Conservation (phyloP, 2,113 vertebrate species). For the Hiodon tergisus region DNA sequence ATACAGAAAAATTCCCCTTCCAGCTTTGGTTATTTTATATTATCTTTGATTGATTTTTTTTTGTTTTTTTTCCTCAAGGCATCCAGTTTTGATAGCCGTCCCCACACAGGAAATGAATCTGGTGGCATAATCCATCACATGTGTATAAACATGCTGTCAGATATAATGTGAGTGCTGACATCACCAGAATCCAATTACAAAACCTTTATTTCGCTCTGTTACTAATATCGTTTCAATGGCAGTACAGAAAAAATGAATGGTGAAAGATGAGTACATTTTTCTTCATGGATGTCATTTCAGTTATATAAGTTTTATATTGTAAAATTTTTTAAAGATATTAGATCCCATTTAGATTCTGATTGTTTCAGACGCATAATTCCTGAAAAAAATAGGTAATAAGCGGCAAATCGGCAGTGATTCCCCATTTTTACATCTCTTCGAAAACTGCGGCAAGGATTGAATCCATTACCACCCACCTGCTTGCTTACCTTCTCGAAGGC, state of each 20-base stretch:
- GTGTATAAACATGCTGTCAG: slow-evolving; percentile 28
- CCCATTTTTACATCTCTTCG: slow-evolving; percentile 11
- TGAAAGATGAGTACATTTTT: slow-evolving; percentile 16
- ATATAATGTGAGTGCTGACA: slow-evolving; percentile 31
- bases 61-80: slow-evolving; percentile 38
- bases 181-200: slow-evolving; percentile 45
- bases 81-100: slow-evolving; percentile 40
- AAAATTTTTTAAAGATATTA: slow-evolving; percentile 13
- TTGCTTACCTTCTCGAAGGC: slow-evolving; percentile 22
- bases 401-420: slow-evolving; percentile 2
- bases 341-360: slow-evolving; percentile 12
- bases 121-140: slow-evolving; percentile 46
- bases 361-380: slow-evolving; percentile 19
- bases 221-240: slow-evolving; percentile 32
- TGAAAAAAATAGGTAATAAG: slow-evolving; percentile 14
- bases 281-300: slow-evolving; percentile 3
- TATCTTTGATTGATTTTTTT: slow-evolving; percentile 35
- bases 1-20: not conserved
- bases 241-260: slow-evolving; percentile 11
- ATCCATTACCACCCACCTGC: slow-evolving; percentile 32
- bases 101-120: slow-evolving; percentile 49
- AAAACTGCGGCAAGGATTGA: slow-evolving; percentile 18
- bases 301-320: slow-evolving; percentile 4
- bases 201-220: slow-evolving; percentile 34
- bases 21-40: slow-evolving; percentile 16